phyloP scores from a whole-genome alignment of 2,888 invertebrate species.

The Chalcis sispes region DNA sequence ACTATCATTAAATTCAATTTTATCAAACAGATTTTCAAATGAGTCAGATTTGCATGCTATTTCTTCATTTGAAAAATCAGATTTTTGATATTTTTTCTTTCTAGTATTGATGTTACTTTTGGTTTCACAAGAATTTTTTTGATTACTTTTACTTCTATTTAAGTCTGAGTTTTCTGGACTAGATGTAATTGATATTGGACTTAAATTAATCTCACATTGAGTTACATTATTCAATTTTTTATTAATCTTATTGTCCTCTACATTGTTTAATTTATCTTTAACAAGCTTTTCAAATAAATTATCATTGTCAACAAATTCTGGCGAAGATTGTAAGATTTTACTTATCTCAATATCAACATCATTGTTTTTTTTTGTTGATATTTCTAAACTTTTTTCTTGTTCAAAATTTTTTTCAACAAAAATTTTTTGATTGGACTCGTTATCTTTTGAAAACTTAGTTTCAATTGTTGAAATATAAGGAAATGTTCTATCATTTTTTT shows the following conservation, averaged over 20 bases:
- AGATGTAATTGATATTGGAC: conserved; percentile 60
- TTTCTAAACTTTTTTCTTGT: background rate
- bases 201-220: conserved; percentile 41
- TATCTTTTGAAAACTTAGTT: conserved; percentile 21
- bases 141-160: too few species aligned
- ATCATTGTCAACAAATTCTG: background rate
- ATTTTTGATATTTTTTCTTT: background rate
- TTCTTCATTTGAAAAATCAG: conserved; percentile 8
- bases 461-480: background rate
- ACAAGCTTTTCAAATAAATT: background rate
- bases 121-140: background rate
- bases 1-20: conserved; percentile 20
- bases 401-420: background rate
- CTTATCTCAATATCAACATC: conserved; percentile 43
- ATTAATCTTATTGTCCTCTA: background rate
- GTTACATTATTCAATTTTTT: background rate
- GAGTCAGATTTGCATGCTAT: background rate
- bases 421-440: background rate
- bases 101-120: background rate
- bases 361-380: conserved; percentile 25
- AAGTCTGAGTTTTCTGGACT: conserved; percentile 51
- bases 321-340: conserved; percentile 34
- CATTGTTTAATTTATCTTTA: background rate
- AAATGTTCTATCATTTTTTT: conserved; percentile 20
- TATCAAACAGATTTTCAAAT: conserved; percentile 25